Percentiles rank a stretch among this genome's conserved stretches.
Conservation (phyloP, 2,888 invertebrate genomes). For the Orthonychiurus folsomi region DNA sequence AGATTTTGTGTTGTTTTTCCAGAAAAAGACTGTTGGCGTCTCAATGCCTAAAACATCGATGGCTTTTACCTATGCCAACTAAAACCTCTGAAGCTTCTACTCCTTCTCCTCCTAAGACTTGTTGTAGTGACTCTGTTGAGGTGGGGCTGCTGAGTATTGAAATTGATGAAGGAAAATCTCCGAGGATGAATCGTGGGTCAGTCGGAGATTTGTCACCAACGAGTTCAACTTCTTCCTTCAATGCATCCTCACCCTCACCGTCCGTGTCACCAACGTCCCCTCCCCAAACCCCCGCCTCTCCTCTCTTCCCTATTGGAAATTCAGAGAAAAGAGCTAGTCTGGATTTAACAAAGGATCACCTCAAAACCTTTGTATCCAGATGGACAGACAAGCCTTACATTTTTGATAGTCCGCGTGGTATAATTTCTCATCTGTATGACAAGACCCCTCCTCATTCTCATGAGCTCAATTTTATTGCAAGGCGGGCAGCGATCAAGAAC, state of each 20-base stretch:
- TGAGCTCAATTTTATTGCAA: neutral
- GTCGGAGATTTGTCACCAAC: neutral
- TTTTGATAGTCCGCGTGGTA: slow-evolving; percentile 52
- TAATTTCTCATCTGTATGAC: slow-evolving; percentile 32
- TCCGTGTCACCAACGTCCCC: slow-evolving; percentile 21
- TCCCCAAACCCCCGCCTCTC: slow-evolving; percentile 11
- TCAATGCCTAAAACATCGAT: slow-evolving; percentile 65
- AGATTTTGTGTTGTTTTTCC: slow-evolving; percentile 29
- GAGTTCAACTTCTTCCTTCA: neutral
- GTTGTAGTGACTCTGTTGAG: neutral
- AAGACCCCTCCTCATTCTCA: neutral
- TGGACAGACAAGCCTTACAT: slow-evolving; percentile 82
- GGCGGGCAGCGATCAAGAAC: neutral
- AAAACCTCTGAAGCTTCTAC: neutral
- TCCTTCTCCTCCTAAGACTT: neutral
- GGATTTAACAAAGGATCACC: slow-evolving; percentile 62
- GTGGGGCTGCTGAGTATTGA: neutral
- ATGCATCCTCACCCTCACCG: slow-evolving; percentile 13
- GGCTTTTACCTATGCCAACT: slow-evolving; percentile 50
- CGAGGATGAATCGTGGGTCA: neutral
- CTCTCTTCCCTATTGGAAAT: neutral
- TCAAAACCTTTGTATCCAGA: slow-evolving; percentile 71
- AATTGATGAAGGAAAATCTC: neutral
- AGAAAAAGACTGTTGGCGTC: slow-evolving; percentile 65
- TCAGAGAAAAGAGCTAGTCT: slow-evolving; percentile 35